Evolutionary conservation across 2,888 invertebrate species (phyloP), one percentile per base, ranked within the genome.

Genomic region (Elaeidobius kamerunicus): DNA sequence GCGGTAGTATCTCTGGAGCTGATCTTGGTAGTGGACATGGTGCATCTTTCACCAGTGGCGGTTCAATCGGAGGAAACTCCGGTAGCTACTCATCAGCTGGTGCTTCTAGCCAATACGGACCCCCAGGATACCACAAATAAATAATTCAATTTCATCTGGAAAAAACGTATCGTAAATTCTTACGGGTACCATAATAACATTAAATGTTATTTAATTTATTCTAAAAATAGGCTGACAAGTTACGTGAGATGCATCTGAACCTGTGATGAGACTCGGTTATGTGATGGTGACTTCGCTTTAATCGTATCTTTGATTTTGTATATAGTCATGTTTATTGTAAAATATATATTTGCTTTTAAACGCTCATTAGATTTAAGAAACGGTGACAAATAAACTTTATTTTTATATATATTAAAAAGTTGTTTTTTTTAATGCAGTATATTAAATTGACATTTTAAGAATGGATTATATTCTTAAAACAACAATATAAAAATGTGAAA

Each of bases 61-160:
- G 27, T 46, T 20, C 38, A 12, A 16, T 20, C 14, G 14, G 43
- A 9, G 43, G 20, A 14, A 20, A 34, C n/a, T 14, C 12, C n/a
- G 54, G 54, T 30, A 45, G 59, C 18, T 53, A 56, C 34, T 36
- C 53, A 18, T 57, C 58, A 40, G 57, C 47, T n/a, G 40, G 60
- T 51, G 48, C 59, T 30, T 59, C 62, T 11, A 20, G 56, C 35
- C 60, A 63, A 50, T 63, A 65, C 47, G 63, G 64, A 12, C 63
- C 63, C 15, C 64, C 64, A 14, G 63, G 62, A 35, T 61, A 61
- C 54, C 60, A 63, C 34, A 55, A 59, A 48, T 63, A 63, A 59
- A 28, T 20, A 35, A 53, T 23, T 36, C 16, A 12, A 23, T 40
- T 43, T 45, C 41, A 30, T 39, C 43, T 42, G 30, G 19, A 39